Evolutionary conservation across 2,888 invertebrate species (phyloP).

Genomic region (Lycaena phlaeas): DNA sequence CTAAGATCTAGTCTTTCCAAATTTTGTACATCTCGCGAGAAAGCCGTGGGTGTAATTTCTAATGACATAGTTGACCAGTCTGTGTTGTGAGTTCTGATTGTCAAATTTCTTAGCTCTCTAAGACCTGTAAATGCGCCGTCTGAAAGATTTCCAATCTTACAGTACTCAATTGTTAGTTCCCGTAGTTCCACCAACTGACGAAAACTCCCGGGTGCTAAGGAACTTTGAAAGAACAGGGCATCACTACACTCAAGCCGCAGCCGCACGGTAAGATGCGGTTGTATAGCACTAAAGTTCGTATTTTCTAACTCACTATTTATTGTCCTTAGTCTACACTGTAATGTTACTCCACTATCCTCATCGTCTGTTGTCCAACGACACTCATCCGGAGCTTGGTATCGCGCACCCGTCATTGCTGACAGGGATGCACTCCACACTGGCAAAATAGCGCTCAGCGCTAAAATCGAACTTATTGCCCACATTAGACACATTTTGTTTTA

Average conservation of each 20-base stretch:
- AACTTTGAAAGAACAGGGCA: constrained; percentile 85
- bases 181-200: constrained; percentile 82
- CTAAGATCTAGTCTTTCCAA: constrained; percentile 83
- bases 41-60: constrained; percentile 81
- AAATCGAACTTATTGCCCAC: constrained; percentile 49
- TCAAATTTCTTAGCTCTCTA: constrained; percentile 82
- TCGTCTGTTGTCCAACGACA: constrained; percentile 84
- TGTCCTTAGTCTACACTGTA: constrained; percentile 81
- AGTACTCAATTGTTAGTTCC: constrained; percentile 85
- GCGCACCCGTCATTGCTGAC: constrained; percentile 67
- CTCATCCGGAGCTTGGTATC: constrained; percentile 86
- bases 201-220: constrained; percentile 83
- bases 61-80: constrained; percentile 88
- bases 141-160: constrained; percentile 86
- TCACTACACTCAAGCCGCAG: constrained; percentile 85
- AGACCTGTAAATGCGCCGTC: constrained; percentile 88
- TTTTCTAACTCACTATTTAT: constrained; percentile 88
- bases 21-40: constrained; percentile 80
- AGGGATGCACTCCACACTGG: constrained; percentile 59
- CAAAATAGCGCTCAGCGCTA: constrained; percentile 55
- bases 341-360: constrained; percentile 77
- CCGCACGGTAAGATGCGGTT: constrained; percentile 84
- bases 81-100: constrained; percentile 86
- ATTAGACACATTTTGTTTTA: constrained; percentile 51
- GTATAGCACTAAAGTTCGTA: constrained; percentile 87